Evolutionary conservation across 1,140 invertebrate genomes (phyloP).

Genomic region (Planococcus citri): DNA sequence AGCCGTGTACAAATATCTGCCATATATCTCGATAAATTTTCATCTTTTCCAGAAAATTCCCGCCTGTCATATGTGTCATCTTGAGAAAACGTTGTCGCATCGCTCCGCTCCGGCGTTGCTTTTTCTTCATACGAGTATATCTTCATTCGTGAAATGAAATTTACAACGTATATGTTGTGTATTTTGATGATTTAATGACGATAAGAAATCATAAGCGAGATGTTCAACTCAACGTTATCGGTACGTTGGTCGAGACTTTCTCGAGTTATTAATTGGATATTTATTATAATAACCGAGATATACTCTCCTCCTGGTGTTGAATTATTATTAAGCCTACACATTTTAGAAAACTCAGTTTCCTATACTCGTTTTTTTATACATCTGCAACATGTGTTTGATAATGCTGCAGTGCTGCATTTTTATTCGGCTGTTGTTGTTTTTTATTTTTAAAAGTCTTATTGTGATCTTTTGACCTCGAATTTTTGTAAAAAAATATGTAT

Average conservation of each 20-base stretch:
- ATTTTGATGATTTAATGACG: neutral
- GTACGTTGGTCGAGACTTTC: neutral
- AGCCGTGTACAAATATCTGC: too few species aligned
- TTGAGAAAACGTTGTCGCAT: too few species aligned
- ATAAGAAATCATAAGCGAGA: neutral
- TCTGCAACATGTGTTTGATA: too few species aligned
- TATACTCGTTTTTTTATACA: too few species aligned
- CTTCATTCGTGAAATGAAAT: neutral
- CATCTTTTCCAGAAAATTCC: neutral
- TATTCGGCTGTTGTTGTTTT: too few species aligned
- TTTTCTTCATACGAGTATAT: too few species aligned
- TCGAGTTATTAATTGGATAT: constrained; percentile 2
- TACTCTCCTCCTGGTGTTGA: neutral
- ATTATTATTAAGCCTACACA: neutral
- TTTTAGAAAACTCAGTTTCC: neutral
- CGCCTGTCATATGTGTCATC: neutral
- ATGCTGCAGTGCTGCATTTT: too few species aligned
- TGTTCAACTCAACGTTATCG: neutral
- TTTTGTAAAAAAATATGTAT: too few species aligned
- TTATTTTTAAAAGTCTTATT: too few species aligned
- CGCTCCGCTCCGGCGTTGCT: too few species aligned
- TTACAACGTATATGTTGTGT: neutral
- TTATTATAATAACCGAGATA: neutral
- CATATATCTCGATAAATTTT: neutral
- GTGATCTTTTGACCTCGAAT: too few species aligned